Percentiles rank a stretch among this genome's conserved stretches.
phyloP scores from a whole-genome alignment of 2,113 vertebrate species.

The Thermophis baileyi region DNA sequence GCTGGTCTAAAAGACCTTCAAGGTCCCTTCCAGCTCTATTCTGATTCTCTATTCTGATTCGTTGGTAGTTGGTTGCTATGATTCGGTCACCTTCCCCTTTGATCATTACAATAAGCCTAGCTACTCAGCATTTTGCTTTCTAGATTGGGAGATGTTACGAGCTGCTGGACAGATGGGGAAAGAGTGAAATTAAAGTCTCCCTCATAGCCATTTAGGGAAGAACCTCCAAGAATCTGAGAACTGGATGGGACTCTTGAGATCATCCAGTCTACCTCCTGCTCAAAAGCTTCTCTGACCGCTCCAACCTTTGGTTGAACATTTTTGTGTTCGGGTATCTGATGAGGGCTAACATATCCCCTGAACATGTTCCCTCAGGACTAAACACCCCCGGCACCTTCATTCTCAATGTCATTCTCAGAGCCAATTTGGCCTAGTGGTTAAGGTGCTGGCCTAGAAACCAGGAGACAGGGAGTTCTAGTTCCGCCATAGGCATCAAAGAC shows the following conservation, averaged over 20 bases:
- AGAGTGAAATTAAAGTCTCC: neutral
- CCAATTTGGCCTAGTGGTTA: too few relatives aligned
- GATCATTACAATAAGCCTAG: neutral
- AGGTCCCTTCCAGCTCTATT: too few relatives aligned
- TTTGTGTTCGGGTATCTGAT: neutral
- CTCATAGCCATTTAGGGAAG: neutral
- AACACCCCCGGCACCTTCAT: too few relatives aligned
- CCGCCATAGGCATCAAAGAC: too few relatives aligned
- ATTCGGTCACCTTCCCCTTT: neutral
- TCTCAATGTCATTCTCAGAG: too few relatives aligned
- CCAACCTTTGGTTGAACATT: neutral
- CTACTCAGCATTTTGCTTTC: neutral
- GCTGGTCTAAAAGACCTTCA: too few relatives aligned
- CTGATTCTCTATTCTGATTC: too few relatives aligned
- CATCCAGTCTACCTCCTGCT: neutral
- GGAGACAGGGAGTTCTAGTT: too few relatives aligned
- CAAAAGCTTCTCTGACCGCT: neutral
- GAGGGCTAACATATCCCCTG: neutral
- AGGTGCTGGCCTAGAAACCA: too few relatives aligned
- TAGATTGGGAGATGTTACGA: neutral
- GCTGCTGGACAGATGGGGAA: neutral
- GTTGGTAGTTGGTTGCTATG: neutral
- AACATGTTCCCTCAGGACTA: too few relatives aligned
- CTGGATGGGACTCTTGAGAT: neutral
- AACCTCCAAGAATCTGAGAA: neutral